These are phyloP conservation scores for Oryzias woworae DNA, from an alignment of 2,113 vertebrate genomes.

Conservation along the genomic window DNA sequence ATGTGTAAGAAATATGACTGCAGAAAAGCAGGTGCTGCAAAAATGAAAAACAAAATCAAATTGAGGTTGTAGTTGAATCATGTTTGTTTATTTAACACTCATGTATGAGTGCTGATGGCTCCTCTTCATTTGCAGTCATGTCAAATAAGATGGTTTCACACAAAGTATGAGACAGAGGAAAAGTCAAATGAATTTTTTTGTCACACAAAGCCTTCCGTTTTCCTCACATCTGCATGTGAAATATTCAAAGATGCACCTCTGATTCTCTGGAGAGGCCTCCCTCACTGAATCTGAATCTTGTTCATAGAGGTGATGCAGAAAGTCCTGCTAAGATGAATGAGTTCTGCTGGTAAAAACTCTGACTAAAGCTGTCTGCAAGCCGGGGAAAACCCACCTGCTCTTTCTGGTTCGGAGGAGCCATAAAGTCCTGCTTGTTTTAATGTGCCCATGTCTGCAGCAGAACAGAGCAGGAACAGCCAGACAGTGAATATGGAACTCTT, in stretches of 20 bases:
- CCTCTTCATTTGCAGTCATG: constrained; percentile 1
- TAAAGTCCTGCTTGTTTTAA: no score
- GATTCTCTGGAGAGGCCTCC: constrained; percentile 13
- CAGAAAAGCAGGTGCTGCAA: no score
- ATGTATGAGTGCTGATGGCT: no score
- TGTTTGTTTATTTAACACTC: no score
- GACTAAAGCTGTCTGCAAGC: neutral
- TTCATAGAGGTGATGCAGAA: constrained; percentile 24
- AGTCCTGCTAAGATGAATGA: constrained; percentile 5
- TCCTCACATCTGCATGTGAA: constrained; percentile 37
- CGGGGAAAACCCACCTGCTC: neutral
- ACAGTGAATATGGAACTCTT: no score
- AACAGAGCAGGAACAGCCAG: no score
- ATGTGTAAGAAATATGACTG: no score
- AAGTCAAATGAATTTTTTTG: constrained; percentile 27
- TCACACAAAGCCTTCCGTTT: constrained; percentile 35
- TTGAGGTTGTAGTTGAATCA: no score
- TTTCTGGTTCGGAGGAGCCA: no score
- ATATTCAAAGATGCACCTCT: constrained; percentile 33
- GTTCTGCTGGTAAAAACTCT: neutral
- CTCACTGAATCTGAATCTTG: constrained; percentile 41
- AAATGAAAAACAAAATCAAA: no score
- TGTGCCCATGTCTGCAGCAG: no score
- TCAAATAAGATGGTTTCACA: constrained; percentile 36
- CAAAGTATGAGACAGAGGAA: constrained; percentile 21